Evolutionary conservation across 2,888 invertebrate genomes (phyloP).

Genomic region (Clusia tigrina): DNA sequence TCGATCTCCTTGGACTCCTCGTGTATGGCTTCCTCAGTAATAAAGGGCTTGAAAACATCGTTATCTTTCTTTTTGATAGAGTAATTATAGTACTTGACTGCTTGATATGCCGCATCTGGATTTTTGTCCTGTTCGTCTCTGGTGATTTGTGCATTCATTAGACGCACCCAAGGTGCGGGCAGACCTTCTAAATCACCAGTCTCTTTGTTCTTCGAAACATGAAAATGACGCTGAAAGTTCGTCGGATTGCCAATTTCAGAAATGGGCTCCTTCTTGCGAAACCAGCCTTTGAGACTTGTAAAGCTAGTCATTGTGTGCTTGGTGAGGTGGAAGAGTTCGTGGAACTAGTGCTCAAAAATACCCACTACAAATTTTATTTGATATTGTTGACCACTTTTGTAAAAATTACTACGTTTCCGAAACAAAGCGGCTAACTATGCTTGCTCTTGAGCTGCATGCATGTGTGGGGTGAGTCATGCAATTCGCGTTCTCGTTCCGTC

Average conservation of each 20-base stretch:
- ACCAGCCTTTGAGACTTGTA: constrained; percentile 59
- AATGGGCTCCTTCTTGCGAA: constrained; percentile 63
- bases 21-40: constrained; percentile 81
- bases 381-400: too few relatives aligned
- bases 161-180: constrained; percentile 81
- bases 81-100: constrained; percentile 89
- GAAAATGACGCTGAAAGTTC: constrained; percentile 84
- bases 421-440: too few relatives aligned
- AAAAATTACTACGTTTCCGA: too few relatives aligned
- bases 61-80: constrained; percentile 82
- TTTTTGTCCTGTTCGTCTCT: constrained; percentile 88
- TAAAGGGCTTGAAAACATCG: constrained; percentile 79
- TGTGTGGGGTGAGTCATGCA: neutral
- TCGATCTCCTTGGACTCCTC: constrained; percentile 86
- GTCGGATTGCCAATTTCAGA: constrained; percentile 81
- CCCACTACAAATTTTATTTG: too few relatives aligned
- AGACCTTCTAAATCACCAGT: constrained; percentile 87
- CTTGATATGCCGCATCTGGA: constrained; percentile 89
- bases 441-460: neutral
- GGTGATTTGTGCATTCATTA: constrained; percentile 84
- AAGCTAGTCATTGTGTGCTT: constrained; percentile 53
- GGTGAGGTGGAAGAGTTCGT: neutral
- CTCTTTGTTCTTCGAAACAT: constrained; percentile 83
- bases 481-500: neutral
- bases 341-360: too few relatives aligned